Base-by-base conservation (phyloP, 2,888 invertebrate genomes). In the Drosophila histrio region DNA sequence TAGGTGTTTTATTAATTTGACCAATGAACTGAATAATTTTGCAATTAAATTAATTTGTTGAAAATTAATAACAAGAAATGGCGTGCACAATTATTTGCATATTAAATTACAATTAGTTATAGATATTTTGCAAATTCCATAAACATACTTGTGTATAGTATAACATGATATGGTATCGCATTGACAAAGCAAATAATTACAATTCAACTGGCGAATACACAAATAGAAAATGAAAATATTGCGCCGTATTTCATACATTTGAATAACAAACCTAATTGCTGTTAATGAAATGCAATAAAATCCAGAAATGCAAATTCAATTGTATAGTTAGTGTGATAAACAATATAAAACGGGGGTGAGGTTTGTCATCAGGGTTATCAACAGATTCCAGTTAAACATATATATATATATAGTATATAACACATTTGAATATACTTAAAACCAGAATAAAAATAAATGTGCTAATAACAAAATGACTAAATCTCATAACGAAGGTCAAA, bases 51-150 rank as follows among this genome's bases (percentile, higher is more conserved):
- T 61, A 64, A 62, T 58, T 65, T 63, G 69, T 57, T 68, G 60
- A 22, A 30, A 49, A 59, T 39, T 61, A 70, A 79, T 49, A 50
- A 34, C 53, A 46, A 43, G 47, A 44, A 71, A 77, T 46, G 46
- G 46, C 39, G 56, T 46, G 49, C 66, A 46, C 73, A 76, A 83
- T 81, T 81, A 79, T 67, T 66, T 71, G 72, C 69, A 53, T 64
- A 81, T 87, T 81, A 68, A 77, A 80, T 67, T 28, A 62, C 61
- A 72, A 83, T 83, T 82, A 70, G 56, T 28, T 32, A 43, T 44
- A 24, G n/a, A 46, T 44, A 49, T 54, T 54, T 32, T 15, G 13
- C 8, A 57, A 39, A 46, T 17, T 41, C 22, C 8, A 58, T 22
- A 39, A 36, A 39, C 13, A 38, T n/a, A 49, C 22, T n/a, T 21